Evolutionary conservation across 2,797 vertebrate species (phyloP).

Genomic region (Tokudaia muenninki): DNA sequence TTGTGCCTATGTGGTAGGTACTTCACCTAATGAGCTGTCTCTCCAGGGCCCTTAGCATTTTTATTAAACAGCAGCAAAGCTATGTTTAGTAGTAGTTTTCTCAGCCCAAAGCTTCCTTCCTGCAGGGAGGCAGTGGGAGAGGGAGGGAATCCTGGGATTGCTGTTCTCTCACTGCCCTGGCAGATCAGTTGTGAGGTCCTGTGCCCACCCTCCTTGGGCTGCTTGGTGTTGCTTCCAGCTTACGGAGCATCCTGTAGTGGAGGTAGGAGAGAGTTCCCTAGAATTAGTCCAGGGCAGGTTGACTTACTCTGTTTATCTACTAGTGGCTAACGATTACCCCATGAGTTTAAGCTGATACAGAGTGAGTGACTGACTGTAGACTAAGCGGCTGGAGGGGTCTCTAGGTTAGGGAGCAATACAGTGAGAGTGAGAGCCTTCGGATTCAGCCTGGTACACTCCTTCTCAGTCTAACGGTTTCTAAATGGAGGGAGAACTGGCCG

Average conservation of each 20-base stretch:
- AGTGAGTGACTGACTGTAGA: background rate
- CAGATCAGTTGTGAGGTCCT: background rate
- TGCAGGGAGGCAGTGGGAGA: background rate
- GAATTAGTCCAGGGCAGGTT: background rate
- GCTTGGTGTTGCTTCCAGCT: background rate
- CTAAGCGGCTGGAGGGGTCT: background rate
- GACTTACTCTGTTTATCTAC: background rate
- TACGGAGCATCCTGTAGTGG: no score
- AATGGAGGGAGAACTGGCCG: background rate
- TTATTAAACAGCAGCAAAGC: background rate
- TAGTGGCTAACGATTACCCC: background rate
- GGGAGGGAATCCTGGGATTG: background rate
- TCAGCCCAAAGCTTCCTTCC: background rate
- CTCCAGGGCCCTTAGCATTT: background rate
- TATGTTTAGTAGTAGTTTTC: background rate
- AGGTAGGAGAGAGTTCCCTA: background rate
- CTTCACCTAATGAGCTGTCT: background rate
- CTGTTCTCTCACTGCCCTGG: fast-evolving
- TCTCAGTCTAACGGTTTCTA: background rate
- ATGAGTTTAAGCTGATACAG: background rate
- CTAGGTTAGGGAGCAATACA: background rate
- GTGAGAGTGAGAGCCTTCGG: background rate
- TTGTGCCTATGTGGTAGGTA: background rate
- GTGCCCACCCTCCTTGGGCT: background rate
- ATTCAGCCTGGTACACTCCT: background rate